Conservation (phyloP, 2,797 vertebrate species). For the Leuciscus waleckii region DNA sequence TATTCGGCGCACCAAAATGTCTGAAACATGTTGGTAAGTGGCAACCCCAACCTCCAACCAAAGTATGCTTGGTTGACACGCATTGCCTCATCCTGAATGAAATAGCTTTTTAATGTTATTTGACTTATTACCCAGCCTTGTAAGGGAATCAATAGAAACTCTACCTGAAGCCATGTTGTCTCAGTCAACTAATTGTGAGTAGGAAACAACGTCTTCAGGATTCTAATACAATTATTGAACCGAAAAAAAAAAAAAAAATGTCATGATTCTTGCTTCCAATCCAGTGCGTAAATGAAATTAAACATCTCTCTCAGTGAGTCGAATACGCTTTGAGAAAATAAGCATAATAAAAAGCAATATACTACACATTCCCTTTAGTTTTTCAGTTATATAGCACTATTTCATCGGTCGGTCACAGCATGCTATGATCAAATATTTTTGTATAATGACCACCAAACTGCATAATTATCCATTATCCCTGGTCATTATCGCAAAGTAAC, state of each 20-base stretch:
- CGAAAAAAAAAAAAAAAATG: slow-evolving; percentile 46
- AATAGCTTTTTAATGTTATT: slow-evolving; percentile 67
- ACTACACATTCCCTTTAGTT: not conserved
- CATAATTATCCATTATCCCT: not conserved
- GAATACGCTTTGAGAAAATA: not conserved
- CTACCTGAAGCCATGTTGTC: slow-evolving; percentile 66
- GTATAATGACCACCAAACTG: not conserved
- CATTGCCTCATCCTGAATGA: slow-evolving; percentile 55
- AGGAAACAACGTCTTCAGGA: slow-evolving; percentile 58
- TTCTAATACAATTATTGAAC: slow-evolving; percentile 65
- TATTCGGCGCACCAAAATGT: not conserved
- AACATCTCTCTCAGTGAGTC: not conserved
- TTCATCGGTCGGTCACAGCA: not conserved
- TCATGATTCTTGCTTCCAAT: slow-evolving; percentile 33
- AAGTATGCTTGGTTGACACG: slow-evolving; percentile 54
- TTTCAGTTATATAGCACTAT: not conserved
- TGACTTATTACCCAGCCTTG: slow-evolving; percentile 60
- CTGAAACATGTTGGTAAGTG: slow-evolving; percentile 9
- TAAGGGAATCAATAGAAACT: slow-evolving; percentile 67
- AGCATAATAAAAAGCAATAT: not conserved
- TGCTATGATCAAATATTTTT: no score
- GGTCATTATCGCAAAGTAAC: not conserved
- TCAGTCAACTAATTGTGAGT: slow-evolving; percentile 68
- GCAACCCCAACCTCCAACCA: no score
- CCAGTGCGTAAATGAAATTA: not conserved